These are phyloP conservation scores for Drosophila pseudoobscura DNA, from an alignment of 1,140 invertebrate genomes.

Conservation along the genomic window DNA sequence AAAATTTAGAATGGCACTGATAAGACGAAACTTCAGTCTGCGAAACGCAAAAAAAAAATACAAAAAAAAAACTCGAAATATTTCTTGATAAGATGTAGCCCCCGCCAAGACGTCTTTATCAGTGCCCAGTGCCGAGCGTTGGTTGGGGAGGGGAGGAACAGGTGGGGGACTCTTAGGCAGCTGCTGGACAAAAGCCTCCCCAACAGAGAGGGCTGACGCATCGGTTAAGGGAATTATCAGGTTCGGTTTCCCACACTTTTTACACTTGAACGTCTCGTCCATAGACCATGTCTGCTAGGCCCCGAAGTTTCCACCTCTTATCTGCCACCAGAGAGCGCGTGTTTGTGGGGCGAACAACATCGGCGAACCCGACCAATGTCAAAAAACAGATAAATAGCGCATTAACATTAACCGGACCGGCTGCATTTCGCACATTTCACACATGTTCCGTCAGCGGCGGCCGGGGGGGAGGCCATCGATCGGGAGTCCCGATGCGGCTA, in stretches of 20 bases:
- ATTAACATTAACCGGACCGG: constrained; percentile 67
- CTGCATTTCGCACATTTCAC: constrained; percentile 17
- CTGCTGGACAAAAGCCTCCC: constrained; percentile 40
- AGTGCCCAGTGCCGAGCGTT: constrained; percentile 5
- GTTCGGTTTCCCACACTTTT: not conserved
- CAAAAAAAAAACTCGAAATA: constrained; percentile 9
- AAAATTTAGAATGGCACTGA: constrained; percentile 27
- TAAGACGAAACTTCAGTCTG: constrained; percentile 44
- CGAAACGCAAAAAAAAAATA: constrained; percentile 23
- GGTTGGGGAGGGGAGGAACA: not conserved
- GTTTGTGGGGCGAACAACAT: constrained; percentile 11
- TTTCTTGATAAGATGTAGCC: constrained; percentile 50
- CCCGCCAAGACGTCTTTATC: constrained; percentile 54
- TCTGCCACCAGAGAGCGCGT: constrained; percentile 47
- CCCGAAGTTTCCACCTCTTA: constrained; percentile 64
- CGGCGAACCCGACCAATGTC: constrained; percentile 42
- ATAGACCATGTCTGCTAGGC: constrained; percentile 22
- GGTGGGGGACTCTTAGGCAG: constrained; percentile 8
- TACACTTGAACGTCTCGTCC: not conserved
- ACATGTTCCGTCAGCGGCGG: constrained; percentile 14
- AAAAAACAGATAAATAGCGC: constrained; percentile 72
- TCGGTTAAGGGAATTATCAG: constrained; percentile 25
- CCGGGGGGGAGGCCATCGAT: constrained; percentile 22
- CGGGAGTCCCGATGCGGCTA: constrained; percentile 1
- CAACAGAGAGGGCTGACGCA: constrained; percentile 42